A percentile compares a stretch with the other conserved stretches of the same genome.
These are phyloP conservation scores for Oostethus manadensis DNA, from an alignment of 2,113 vertebrate species.

Conservation along the genomic window DNA sequence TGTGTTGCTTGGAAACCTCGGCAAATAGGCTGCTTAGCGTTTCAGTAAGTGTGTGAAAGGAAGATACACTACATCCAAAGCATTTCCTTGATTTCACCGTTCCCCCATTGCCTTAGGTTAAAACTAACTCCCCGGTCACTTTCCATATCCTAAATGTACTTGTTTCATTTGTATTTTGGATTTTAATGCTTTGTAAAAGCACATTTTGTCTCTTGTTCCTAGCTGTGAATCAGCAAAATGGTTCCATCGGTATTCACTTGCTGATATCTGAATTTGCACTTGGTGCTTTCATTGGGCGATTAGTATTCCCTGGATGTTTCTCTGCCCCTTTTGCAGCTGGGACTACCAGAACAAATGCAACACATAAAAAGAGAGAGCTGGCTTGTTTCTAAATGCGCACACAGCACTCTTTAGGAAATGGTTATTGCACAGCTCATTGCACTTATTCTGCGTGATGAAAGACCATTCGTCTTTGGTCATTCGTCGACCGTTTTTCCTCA, in stretches of 20 bases:
- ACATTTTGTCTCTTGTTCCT: slow-evolving; percentile 2
- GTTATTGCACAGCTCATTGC: background rate
- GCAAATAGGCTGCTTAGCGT: slow-evolving; percentile 24
- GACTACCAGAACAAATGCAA: slow-evolving; percentile 37
- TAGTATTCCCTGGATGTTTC: slow-evolving; percentile 56
- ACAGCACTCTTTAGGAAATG: slow-evolving; percentile 6
- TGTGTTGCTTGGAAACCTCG: slow-evolving; percentile 34
- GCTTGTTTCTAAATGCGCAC: slow-evolving; percentile 8
- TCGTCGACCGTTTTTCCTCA: too few relatives aligned
- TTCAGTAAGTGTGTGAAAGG: slow-evolving; percentile 29
- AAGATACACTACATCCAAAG: slow-evolving; percentile 16
- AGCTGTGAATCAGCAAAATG: slow-evolving; percentile 64
- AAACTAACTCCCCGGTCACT: slow-evolving; percentile 12
- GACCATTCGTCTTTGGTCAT: slow-evolving; percentile 21
- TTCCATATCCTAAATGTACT: slow-evolving; percentile 4
- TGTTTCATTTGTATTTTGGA: background rate
- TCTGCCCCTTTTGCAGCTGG: slow-evolving; percentile 54
- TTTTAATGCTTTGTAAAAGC: slow-evolving; percentile 15
- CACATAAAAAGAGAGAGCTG: slow-evolving; percentile 5
- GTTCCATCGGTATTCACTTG: slow-evolving; percentile 57
- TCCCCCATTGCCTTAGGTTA: background rate
- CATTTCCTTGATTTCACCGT: slow-evolving; percentile 11
- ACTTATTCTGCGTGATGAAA: background rate
- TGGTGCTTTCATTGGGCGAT: slow-evolving; percentile 50
- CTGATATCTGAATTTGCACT: slow-evolving; percentile 26